These are phyloP conservation scores for Mus caroli DNA, from an alignment of 2,797 vertebrate species.

Conservation along the genomic window DNA sequence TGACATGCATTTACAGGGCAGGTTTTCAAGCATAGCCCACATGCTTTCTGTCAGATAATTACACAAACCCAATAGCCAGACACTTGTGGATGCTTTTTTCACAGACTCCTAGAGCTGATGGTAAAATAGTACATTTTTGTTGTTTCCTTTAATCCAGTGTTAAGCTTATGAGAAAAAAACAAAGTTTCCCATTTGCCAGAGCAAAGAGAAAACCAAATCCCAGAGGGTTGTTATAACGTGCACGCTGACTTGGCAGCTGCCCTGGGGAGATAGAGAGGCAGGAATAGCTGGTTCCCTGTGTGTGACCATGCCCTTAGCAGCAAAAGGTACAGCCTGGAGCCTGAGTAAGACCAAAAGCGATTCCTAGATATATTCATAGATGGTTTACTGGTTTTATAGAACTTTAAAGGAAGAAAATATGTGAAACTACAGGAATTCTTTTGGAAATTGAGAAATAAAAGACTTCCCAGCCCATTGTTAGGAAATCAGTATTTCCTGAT, in stretches of 20 bases:
- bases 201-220: conserved; percentile 11
- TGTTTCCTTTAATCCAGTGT: neutral
- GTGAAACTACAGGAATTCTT: neutral
- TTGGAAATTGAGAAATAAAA: conserved; percentile 26
- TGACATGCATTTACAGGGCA: neutral
- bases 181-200: neutral
- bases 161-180: conserved; percentile 9
- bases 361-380: neutral
- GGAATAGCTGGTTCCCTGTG: neutral
- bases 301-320: neutral
- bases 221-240: neutral
- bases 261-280: neutral
- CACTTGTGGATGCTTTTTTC: neutral
- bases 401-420: conserved; percentile 6
- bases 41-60: neutral
- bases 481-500: conserved; percentile 24
- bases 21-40: neutral
- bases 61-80: neutral
- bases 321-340: neutral
- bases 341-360: neutral
- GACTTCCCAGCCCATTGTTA: conserved; percentile 6
- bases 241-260: neutral
- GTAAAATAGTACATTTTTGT: neutral
- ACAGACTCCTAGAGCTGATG: neutral
- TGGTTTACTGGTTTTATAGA: neutral